These are phyloP conservation scores for Entelurus aequoreus DNA, from an alignment of 2,113 vertebrate species.

Conservation along the genomic window DNA sequence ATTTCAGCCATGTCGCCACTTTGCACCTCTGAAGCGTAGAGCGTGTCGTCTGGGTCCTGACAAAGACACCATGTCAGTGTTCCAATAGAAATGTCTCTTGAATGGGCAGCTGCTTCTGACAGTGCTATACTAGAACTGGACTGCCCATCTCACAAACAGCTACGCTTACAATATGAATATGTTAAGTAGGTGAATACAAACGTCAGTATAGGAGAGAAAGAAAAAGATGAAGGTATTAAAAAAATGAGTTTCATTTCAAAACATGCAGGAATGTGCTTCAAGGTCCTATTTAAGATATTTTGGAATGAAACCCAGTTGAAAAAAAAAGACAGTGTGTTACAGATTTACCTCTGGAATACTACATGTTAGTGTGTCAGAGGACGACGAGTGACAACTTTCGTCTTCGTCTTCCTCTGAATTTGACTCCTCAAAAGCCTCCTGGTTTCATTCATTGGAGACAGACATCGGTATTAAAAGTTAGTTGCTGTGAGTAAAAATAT, in stretches of 20 bases:
- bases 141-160: constrained; percentile 3
- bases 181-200: constrained; percentile 1
- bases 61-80: constrained; percentile 11
- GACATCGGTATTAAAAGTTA: too few relatives aligned
- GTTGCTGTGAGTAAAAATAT: too few relatives aligned
- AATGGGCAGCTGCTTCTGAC: constrained; percentile 54
- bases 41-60: constrained; percentile 53
- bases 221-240: neutral
- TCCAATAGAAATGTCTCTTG: constrained; percentile 11
- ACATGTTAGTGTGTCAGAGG: constrained; percentile 71
- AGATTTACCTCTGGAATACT: constrained; percentile 71
- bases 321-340: neutral
- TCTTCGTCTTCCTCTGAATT: constrained; percentile 58
- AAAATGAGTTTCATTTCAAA: constrained; percentile 21
- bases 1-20: constrained; percentile 13
- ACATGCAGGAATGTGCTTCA: neutral
- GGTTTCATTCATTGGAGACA: constrained; percentile 35
- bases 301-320: constrained; percentile 21
- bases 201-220: neutral
- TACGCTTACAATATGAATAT: neutral
- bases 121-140: constrained; percentile 19
- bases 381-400: constrained; percentile 63
- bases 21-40: constrained; percentile 13
- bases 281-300: neutral
- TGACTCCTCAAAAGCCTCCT: constrained; percentile 50